Evolutionary conservation across 2,113 vertebrate species (phyloP).

Genomic region (Cyanoramphus novaezelandiae): DNA sequence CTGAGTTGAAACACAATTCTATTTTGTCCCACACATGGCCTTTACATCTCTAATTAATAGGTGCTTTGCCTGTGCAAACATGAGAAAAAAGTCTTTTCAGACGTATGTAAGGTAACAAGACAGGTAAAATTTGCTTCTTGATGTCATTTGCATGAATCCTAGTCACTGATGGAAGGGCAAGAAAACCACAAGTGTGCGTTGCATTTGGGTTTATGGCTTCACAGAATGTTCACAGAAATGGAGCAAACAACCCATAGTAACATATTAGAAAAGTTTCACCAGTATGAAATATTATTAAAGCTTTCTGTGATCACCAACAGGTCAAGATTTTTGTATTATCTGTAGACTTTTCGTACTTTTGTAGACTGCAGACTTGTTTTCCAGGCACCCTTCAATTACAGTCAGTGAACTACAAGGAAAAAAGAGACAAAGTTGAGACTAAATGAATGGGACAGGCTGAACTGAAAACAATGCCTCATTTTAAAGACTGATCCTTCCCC

Average conservation of each 20-base stretch:
- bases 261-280: neutral
- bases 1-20: neutral
- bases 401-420: neutral
- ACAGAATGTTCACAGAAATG: neutral
- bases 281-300: neutral
- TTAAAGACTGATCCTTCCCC: neutral
- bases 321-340: neutral
- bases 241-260: neutral
- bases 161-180: neutral
- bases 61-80: neutral
- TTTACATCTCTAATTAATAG: neutral
- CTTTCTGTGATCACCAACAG: rapidly evolving
- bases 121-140: neutral
- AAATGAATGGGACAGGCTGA: slow-evolving; percentile 5
- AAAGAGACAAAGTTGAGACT: neutral
- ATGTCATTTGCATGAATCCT: neutral
- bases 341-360: neutral
- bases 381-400: neutral
- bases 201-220: neutral
- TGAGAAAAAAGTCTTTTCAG: neutral
- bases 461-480: neutral
- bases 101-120: neutral
- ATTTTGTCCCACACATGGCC: neutral
- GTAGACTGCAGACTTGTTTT: neutral
- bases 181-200: neutral